These are phyloP conservation scores for Vireo altiloquus DNA, from an alignment of 2,113 vertebrate species.

Conservation along the genomic window DNA sequence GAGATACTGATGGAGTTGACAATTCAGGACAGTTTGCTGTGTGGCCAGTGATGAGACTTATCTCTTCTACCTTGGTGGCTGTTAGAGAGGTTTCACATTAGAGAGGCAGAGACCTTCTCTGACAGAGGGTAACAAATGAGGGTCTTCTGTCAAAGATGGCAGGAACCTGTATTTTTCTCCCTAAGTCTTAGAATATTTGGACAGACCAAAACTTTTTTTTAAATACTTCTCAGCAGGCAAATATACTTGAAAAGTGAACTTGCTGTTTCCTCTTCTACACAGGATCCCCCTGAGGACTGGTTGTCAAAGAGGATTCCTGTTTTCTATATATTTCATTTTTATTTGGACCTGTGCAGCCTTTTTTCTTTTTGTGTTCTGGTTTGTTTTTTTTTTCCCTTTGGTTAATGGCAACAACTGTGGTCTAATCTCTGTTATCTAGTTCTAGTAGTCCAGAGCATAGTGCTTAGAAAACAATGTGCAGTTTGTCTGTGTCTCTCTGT, in stretches of 20 bases:
- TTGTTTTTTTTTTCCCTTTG: not conserved
- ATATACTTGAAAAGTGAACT: not conserved
- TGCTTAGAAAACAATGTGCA: not conserved
- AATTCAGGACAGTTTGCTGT: not conserved
- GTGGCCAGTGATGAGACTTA: not conserved
- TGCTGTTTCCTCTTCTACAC: not conserved
- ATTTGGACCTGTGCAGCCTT: not conserved
- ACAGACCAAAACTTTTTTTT: not conserved
- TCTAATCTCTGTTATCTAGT: not conserved
- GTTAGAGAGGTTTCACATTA: fast-evolving
- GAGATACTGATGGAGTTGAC: not conserved
- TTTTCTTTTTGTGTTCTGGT: not conserved
- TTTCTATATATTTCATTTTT: not conserved
- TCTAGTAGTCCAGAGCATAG: not conserved
- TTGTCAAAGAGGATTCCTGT: not conserved
- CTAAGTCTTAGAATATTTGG: not conserved
- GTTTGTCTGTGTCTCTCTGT: not conserved
- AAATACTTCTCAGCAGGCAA: not conserved
- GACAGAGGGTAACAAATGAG: not conserved
- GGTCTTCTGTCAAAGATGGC: not conserved
- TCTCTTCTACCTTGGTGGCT: not conserved
- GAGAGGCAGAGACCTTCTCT: not conserved
- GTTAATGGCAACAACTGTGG: not conserved
- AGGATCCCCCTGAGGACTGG: not conserved
- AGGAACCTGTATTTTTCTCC: not conserved